Percentiles rank a stretch among this genome's conserved stretches.
Conservation (phyloP, 2,797 vertebrate genomes). For the Esox lucius region DNA sequence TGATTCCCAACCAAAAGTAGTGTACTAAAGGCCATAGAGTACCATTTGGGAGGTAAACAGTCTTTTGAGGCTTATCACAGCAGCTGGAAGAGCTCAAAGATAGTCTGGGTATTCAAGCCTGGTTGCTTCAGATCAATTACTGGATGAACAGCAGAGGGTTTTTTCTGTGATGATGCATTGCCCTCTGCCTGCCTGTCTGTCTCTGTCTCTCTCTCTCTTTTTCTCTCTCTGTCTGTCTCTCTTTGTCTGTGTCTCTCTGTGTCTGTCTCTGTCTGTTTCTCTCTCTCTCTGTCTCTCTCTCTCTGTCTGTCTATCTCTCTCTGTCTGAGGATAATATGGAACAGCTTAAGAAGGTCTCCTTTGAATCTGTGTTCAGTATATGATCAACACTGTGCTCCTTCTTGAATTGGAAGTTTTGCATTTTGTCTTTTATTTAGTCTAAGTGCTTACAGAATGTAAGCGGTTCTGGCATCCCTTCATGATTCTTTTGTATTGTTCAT, state of each 20-base stretch:
- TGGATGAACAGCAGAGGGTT: constrained; percentile 10
- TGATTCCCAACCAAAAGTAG: not conserved
- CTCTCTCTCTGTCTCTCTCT: not conserved
- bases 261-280: not conserved
- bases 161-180: constrained; percentile 13
- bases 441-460: too few species aligned
- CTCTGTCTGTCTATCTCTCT: constrained; percentile 1
- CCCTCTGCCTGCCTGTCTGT: constrained; percentile 31
- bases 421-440: too few species aligned
- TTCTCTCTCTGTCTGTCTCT: constrained; percentile 25
- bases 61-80: not conserved
- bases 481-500: too few species aligned
- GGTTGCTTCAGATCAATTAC: constrained; percentile 20
- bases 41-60: not conserved
- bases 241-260: not conserved
- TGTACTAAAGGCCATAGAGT: not conserved
- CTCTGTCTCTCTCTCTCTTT: constrained; percentile 21
- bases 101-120: constrained; percentile 22
- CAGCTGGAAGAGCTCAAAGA: constrained; percentile 28
- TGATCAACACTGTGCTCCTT: too few species aligned
- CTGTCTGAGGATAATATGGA: not conserved
- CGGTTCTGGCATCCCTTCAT: too few species aligned
- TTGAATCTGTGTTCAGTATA: too few species aligned
- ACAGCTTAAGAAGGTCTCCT: too few species aligned
- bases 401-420: too few species aligned